Percentiles rank a stretch among this genome's conserved stretches.
Evolutionary conservation across 2,113 vertebrate species (phyloP).

Genomic region (Seriola dumerili): DNA sequence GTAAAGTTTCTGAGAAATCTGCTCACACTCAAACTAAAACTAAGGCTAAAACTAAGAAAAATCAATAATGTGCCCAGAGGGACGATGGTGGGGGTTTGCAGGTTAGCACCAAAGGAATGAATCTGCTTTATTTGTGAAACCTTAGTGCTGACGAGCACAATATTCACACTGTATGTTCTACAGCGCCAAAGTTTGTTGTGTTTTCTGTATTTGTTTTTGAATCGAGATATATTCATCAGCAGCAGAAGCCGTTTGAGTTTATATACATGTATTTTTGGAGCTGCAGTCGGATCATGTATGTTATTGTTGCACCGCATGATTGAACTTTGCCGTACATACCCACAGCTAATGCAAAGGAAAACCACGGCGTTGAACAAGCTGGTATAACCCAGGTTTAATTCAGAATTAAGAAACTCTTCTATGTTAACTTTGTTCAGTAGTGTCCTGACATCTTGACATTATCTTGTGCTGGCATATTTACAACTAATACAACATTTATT

Average conservation of each 20-base stretch:
- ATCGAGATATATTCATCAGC: neutral
- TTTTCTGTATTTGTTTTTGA: neutral
- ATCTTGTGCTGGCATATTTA: neutral
- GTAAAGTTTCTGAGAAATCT: constrained; percentile 8
- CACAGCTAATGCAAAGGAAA: neutral
- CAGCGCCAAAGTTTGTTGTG: neutral
- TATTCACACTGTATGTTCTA: neutral
- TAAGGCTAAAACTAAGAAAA: no score
- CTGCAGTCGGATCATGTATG: neutral
- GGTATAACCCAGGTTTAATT: neutral
- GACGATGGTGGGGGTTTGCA: neutral
- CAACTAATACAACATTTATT: neutral
- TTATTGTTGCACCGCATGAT: neutral
- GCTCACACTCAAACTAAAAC: neutral
- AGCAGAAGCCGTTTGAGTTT: neutral
- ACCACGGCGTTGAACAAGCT: no score
- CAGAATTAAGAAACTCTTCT: neutral
- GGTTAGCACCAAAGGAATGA: constrained; percentile 23
- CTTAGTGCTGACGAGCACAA: neutral
- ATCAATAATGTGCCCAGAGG: neutral
- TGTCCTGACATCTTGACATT: neutral
- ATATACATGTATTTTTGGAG: neutral
- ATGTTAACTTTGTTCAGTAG: neutral
- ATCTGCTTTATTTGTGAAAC: constrained; percentile 31
- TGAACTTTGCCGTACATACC: neutral